Percentiles rank a stretch among this genome's conserved stretches.
phyloP scores from a whole-genome alignment of 2,113 vertebrate species.

The Hydrolagus affinis region DNA sequence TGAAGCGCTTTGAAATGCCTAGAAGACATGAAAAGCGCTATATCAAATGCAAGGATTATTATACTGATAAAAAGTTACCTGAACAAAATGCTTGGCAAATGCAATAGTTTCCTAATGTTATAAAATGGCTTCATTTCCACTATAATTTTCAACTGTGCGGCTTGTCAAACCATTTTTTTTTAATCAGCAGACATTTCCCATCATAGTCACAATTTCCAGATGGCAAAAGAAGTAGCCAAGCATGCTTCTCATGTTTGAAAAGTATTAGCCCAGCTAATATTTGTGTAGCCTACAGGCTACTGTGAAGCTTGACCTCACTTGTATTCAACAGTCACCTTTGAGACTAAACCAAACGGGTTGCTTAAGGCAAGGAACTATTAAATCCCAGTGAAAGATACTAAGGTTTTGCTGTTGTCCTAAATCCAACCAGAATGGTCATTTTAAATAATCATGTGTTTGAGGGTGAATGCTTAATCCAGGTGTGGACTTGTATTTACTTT shows the following conservation, averaged over 20 bases:
- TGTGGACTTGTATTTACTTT: neutral
- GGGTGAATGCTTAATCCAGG: slow-evolving; percentile 12
- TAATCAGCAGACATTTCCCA: neutral
- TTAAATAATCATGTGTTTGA: slow-evolving; percentile 12
- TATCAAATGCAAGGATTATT: too few species aligned
- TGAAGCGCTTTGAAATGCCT: too few species aligned
- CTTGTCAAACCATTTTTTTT: neutral
- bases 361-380: slow-evolving; percentile 19
- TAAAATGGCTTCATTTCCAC: too few species aligned
- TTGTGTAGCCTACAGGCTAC: slow-evolving; percentile 11
- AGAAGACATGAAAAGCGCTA: too few species aligned
- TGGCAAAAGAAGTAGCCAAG: neutral
- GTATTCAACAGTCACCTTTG: slow-evolving; percentile 17
- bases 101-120: too few species aligned
- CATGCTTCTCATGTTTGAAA: neutral
- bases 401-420: slow-evolving; percentile 14
- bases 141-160: too few species aligned
- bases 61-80: too few species aligned
- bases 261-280: slow-evolving; percentile 10
- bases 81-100: too few species aligned
- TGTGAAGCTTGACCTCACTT: slow-evolving; percentile 15
- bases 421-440: slow-evolving; percentile 20
- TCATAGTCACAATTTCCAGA: neutral
- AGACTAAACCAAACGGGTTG: slow-evolving; percentile 17
- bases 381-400: slow-evolving; percentile 18